Conservation (phyloP, 30 jellyfish, hydroid and myxozoan genomes). For the Hydractinia symbiolongicarpus region DNA sequence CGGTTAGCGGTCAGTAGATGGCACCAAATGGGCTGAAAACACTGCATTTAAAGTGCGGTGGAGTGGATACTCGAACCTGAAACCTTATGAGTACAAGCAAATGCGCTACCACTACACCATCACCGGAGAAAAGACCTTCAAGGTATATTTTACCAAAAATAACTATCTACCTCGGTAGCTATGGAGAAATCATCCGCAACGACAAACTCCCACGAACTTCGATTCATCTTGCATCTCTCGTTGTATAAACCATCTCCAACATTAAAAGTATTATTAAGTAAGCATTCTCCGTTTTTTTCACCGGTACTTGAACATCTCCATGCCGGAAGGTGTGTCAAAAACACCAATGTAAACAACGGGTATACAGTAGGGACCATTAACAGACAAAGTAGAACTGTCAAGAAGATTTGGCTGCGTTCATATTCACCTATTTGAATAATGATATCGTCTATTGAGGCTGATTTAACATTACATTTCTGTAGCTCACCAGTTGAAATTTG, state of each 20-base stretch:
- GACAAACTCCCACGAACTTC: background rate
- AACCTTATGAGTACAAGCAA: no score
- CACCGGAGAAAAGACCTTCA: no score
- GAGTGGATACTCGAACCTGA: no score
- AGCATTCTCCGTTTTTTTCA: background rate
- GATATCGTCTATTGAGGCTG: background rate
- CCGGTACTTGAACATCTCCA: conserved; percentile 2
- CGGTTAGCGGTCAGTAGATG: no score
- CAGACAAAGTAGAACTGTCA: background rate
- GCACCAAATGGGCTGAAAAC: no score
- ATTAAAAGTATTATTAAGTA: background rate
- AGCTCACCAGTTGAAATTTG: no score
- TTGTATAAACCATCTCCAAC: conserved; percentile 8
- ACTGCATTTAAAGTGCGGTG: no score
- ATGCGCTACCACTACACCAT: no score
- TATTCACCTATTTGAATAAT: conserved; percentile 1
- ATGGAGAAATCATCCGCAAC: background rate
- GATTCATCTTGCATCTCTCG: conserved; percentile 10
- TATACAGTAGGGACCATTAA: conserved; percentile 6
- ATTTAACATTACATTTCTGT: no score
- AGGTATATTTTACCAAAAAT: background rate
- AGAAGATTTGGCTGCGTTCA: background rate
- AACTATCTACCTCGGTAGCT: background rate
- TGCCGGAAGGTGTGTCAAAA: conserved; percentile 7
- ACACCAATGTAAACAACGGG: background rate